Evolutionary conservation across 2,113 vertebrate species (phyloP), one percentile per base, ranked within the genome.

Genomic region (Rhadina sibilatrix): DNA sequence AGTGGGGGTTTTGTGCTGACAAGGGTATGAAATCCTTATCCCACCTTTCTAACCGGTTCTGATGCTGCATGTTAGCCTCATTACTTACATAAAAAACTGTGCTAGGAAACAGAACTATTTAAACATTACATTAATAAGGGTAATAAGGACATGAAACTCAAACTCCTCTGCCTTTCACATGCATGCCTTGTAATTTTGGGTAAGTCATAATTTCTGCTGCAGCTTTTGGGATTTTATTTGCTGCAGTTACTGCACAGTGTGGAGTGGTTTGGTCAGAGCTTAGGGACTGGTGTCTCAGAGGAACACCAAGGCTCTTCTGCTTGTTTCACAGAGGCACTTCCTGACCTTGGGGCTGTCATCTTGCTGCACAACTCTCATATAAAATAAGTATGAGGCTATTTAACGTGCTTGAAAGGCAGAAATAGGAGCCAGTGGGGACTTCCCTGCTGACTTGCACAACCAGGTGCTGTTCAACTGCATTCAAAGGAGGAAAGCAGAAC

Each of bases 231-330:
- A 57, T 75, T 91, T 81, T 49, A 31, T 31, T 79, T 53, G n/a
- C 25, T 7, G 5, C 3, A 10, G 22, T 21, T 66, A 61, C 42
- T 63, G 40, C 24, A 68, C 28, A 33, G 20, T 31, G 14, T 1
- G 0, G 21, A 78, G 6, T 1, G 0, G 14, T n/a, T 47, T 3
- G 2, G 12, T 35, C 30, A 57, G 54, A 24, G 10, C 54, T 21
- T 12, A 46, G 38, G 25, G 21, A 6, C 5, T n/a, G 5, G 12
- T 35, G 27, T 60, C 35, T 57, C 6, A 17, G 8, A n/a, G 37
- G 38, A 83, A 28, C 5, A 72, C 4, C 20, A 46, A 8, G 14
- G 24, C 40, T 38, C 22, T 71, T 76, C 31, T 69, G 30, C 24
- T 52, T 40, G 19, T 38, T 54, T 33, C 25, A 56, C 10, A 47